Evolutionary conservation across 2,113 vertebrate species (phyloP).

Genomic region (Thalassarche chlororhynchos): DNA sequence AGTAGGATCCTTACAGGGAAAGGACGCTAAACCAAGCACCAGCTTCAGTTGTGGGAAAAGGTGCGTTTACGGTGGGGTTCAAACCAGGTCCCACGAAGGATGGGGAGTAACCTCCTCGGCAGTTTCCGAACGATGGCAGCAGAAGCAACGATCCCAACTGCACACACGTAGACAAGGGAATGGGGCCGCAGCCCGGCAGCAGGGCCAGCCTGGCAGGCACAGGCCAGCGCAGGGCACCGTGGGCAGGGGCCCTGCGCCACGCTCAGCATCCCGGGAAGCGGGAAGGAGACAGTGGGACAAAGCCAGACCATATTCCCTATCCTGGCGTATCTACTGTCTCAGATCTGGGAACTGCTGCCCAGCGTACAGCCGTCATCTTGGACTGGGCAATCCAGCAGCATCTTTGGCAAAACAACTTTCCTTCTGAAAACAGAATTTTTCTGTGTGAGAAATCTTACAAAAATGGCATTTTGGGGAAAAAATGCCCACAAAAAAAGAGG

Average conservation of each 20-base stretch:
- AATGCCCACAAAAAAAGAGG: not conserved
- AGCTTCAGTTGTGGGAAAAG: not conserved
- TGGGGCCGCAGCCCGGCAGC: not conserved
- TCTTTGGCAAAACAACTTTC: not conserved
- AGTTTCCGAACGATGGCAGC: fast-evolving
- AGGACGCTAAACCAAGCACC: not conserved
- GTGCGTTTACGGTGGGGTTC: not conserved
- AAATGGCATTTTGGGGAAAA: not conserved
- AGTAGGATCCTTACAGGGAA: not conserved
- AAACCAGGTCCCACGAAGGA: fast-evolving
- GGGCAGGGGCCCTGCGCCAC: not conserved
- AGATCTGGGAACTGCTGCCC: not conserved
- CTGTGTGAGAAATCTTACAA: not conserved
- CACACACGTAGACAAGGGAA: fast-evolving
- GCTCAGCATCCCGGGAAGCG: fast-evolving
- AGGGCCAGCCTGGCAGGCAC: not conserved
- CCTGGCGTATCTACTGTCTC: not conserved
- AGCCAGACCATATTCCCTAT: fast-evolving
- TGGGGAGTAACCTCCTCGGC: not conserved
- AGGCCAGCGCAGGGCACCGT: not conserved
- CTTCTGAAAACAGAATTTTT: not conserved
- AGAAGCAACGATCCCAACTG: not conserved
- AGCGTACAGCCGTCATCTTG: fast-evolving
- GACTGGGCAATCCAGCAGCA: fast-evolving
- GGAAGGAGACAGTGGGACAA: not conserved